Evolutionary conservation across 2,888 invertebrate species (phyloP).

Genomic region (Amphipoea oculea): DNA sequence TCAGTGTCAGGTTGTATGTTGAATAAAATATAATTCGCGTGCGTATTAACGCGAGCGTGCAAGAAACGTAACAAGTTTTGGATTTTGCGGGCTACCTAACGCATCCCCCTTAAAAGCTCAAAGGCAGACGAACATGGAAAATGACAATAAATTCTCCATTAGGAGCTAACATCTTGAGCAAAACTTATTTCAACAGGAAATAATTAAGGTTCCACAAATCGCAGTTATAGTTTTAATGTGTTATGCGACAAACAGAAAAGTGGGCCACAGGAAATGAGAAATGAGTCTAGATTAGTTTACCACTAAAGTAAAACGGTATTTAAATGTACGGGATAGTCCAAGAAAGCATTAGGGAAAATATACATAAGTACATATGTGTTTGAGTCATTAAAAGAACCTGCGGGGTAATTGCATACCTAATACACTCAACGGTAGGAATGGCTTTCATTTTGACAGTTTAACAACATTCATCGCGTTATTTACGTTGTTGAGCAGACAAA

Average conservation of each 20-base stretch:
- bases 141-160: neutral
- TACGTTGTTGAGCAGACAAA: too few species aligned
- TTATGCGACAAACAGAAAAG: neutral
- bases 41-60: too few species aligned
- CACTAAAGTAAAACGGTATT: conserved; percentile 12
- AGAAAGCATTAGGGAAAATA: neutral
- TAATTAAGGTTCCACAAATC: neutral
- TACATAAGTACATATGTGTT: too few species aligned
- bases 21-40: too few species aligned
- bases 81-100: too few species aligned
- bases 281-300: conserved; percentile 18
- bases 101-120: neutral
- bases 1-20: too few species aligned
- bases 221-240: neutral
- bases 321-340: neutral
- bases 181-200: conserved; percentile 26
- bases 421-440: too few species aligned
- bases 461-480: too few species aligned
- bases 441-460: too few species aligned
- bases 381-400: too few species aligned
- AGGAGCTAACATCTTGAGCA: neutral
- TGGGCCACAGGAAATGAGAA: conserved; percentile 26
- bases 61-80: too few species aligned
- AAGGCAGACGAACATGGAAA: neutral
- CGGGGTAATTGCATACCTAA: too few species aligned